These are phyloP conservation scores for Thalpophila matura DNA, from an alignment of 2,888 invertebrate species.

Conservation along the genomic window DNA sequence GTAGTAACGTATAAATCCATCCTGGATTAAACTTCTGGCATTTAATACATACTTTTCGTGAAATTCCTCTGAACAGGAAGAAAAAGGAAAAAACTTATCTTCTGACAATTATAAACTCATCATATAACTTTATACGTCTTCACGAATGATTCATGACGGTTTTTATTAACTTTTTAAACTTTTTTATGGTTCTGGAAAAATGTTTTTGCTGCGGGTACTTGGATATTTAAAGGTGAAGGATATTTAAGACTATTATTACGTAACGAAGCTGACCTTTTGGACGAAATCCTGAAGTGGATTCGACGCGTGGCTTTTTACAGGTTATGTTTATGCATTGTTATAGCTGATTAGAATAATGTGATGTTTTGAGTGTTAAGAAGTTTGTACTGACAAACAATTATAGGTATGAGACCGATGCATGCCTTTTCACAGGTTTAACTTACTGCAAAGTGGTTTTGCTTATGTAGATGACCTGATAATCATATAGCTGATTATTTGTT, in stretches of 20 bases:
- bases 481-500: not conserved
- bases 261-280: constrained; percentile 16
- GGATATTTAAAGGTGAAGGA: constrained; percentile 12
- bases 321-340: no score
- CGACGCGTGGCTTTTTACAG: not conserved
- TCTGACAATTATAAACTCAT: constrained; percentile 33
- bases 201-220: constrained; percentile 4
- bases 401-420: no score
- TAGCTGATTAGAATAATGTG: no score
- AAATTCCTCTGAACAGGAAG: not conserved
- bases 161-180: constrained; percentile 8
- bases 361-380: no score
- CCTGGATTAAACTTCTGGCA: no score
- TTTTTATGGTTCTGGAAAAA: not conserved
- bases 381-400: no score
- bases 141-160: constrained; percentile 35
- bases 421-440: not conserved
- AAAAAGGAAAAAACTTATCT: constrained; percentile 2
- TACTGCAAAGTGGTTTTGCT: not conserved
- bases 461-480: not conserved
- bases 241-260: constrained; percentile 9
- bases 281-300: constrained; percentile 1
- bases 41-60: not conserved
- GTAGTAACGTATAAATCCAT: no score
- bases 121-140: constrained; percentile 13